Evolutionary conservation across 2,888 invertebrate species (phyloP).

Genomic region (Tetragonisca angustula): DNA sequence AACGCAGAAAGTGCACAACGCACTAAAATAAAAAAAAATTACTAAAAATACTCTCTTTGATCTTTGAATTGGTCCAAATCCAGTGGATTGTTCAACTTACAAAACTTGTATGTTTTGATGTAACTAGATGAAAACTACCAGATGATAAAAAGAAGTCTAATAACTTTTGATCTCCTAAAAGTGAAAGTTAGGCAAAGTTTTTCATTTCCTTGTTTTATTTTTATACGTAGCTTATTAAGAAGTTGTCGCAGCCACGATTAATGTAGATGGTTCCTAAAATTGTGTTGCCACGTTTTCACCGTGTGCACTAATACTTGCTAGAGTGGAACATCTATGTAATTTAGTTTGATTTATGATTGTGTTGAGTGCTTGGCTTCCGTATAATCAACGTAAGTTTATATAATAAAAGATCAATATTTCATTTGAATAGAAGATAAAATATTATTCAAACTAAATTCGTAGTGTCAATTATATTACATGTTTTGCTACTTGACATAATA

Average conservation of each 20-base stretch:
- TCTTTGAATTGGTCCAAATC: too few species aligned
- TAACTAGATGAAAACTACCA: too few species aligned
- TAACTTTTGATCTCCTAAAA: too few species aligned
- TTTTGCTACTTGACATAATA: neutral
- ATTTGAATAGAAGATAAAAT: neutral
- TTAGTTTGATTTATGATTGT: neutral
- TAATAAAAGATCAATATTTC: neutral
- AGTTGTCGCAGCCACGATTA: neutral
- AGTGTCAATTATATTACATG: neutral
- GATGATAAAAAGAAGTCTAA: too few species aligned
- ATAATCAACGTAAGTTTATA: constrained; percentile 26
- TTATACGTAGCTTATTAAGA: neutral
- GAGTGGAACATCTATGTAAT: neutral
- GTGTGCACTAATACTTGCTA: neutral
- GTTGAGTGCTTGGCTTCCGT: constrained; percentile 6
- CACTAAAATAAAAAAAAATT: too few species aligned
- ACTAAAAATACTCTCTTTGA: too few species aligned
- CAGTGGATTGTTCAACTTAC: too few species aligned
- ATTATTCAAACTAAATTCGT: neutral
- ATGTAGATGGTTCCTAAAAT: neutral
- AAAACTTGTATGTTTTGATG: too few species aligned
- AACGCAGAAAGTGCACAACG: too few species aligned
- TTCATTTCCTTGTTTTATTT: neutral
- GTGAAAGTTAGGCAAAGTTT: too few species aligned
- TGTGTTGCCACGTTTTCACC: neutral